phyloP scores from a whole-genome alignment of 2,797 vertebrate genomes.

The Sebastes flavidus region DNA sequence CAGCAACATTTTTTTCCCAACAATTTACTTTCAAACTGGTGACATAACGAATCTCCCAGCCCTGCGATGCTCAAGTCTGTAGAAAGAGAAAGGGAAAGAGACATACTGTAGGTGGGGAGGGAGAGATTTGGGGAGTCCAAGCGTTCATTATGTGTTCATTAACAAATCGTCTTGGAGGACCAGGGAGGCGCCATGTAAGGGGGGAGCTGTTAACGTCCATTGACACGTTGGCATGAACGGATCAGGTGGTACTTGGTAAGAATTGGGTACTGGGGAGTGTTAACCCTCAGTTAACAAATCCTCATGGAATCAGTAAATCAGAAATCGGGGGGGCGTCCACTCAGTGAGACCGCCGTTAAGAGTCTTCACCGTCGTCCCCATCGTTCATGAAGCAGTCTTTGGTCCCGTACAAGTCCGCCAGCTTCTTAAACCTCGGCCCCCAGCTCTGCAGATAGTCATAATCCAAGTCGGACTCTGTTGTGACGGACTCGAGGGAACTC shows the following conservation, averaged over 20 bases:
- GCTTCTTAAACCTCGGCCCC: conserved; percentile 98
- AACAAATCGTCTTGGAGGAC: conserved; percentile 56
- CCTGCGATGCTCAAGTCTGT: conserved; percentile 60
- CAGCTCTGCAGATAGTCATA: conserved; percentile 99
- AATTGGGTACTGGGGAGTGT: conserved; percentile 36
- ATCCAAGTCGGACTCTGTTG: conserved; percentile 98
- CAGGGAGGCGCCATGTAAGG: conserved; percentile 30
- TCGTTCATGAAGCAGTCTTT: conserved; percentile 92
- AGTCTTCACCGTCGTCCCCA: conserved; percentile 85
- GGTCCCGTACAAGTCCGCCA: conserved; percentile 98
- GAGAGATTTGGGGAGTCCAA: conserved; percentile 37
- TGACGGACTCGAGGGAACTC: conserved; percentile 96
- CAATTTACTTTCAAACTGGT: conserved; percentile 50
- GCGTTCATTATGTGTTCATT: conserved; percentile 46
- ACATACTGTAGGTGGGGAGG: conserved; percentile 6
- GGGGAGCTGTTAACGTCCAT: conserved; percentile 43
- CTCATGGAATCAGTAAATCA: conserved; percentile 64
- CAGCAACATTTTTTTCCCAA: conserved; percentile 43
- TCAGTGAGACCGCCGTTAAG: conserved; percentile 86
- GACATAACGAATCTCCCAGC: conserved; percentile 47
- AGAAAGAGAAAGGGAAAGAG: conserved; percentile 43
- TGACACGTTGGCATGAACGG: conserved; percentile 57
- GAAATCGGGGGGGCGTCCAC: conserved; percentile 56
- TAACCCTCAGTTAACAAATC: conserved; percentile 56
- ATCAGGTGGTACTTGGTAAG: conserved; percentile 55